These are phyloP conservation scores for Hartigia nigra DNA, from an alignment of 2,888 invertebrate species.

Conservation along the genomic window DNA sequence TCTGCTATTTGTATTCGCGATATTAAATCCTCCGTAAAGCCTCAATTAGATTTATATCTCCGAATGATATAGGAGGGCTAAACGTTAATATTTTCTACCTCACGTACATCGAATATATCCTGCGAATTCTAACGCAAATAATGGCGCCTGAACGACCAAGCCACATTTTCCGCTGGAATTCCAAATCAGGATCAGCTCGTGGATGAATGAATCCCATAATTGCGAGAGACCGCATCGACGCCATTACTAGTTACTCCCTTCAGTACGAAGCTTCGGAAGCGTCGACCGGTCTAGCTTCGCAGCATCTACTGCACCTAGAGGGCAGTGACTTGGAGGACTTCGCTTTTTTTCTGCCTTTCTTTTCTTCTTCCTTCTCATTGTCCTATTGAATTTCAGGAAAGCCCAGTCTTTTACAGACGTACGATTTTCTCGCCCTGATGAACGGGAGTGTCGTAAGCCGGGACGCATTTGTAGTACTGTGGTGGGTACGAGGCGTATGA, in stretches of 20 bases:
- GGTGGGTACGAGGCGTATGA: constrained; percentile 47
- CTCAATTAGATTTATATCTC: background rate
- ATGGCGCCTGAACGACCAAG: background rate
- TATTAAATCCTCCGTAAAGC: no score
- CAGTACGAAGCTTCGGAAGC: background rate
- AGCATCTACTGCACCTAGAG: background rate
- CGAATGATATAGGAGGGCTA: background rate
- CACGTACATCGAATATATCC: background rate
- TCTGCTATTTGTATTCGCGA: background rate
- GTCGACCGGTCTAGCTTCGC: background rate
- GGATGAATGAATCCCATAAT: background rate
- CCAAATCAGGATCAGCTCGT: background rate
- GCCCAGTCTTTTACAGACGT: constrained; percentile 43
- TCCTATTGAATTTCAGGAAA: background rate
- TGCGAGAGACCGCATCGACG: background rate
- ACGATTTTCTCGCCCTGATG: constrained; percentile 56
- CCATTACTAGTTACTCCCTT: background rate
- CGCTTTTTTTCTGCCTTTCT: background rate
- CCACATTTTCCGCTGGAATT: background rate
- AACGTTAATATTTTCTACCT: background rate
- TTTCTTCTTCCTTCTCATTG: background rate
- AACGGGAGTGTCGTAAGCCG: constrained; percentile 55
- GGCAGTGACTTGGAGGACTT: background rate
- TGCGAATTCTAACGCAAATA: background rate
- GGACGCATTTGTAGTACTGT: constrained; percentile 62